Evolutionary conservation across 2,797 vertebrate species (phyloP), one percentile per base, ranked within the genome.

Genomic region (Myripristis murdjan): DNA sequence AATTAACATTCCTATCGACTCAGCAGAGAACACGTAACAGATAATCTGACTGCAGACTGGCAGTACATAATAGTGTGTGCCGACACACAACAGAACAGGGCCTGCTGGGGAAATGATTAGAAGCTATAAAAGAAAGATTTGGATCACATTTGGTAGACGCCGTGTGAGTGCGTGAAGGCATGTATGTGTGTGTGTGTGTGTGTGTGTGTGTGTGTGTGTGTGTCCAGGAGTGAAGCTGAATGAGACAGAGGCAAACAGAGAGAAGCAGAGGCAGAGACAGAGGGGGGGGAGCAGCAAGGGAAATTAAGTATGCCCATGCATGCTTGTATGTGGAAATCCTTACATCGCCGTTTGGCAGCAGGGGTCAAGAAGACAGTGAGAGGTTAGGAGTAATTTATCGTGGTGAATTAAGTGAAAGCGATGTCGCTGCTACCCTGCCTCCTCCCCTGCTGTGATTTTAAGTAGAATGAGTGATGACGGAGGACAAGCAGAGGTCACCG

Each of bases 51-150:
- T 69, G 48, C 28, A 68, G 76, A 85, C 60, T 78, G 85, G 68
- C 77, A 71, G 65, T 18, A 23, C 22, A n/a, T 8, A 41, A 5
- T 22, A 24, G 63, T 15, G 57, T 18, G 16, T 33, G 39, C 66
- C 67, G 53, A 71, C 52, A 22, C 14, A 41, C 54, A 44, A 44
- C 4, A 14, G n/a, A 72, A 83, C 64, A 44, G 57, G 55, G 72
- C 53, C 59, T 78, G 76, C 46, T 10, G 35, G 70, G 22, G 61
- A 84, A 68, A 82, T 77, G 79, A 89, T 88, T 85, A 79, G 23
- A 83, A 85, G 85, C 86, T 81, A 85, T 70, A 89, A 82, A 88
- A 71, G 58, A 11, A 71, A 90, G 84, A 88, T 87, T 89, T 86
- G 73, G 73, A 86, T 88, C 75, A 31, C 79, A 72, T 84, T 78